phyloP scores from a whole-genome alignment of 2,797 vertebrate species.

The Aldrovandia affinis region DNA sequence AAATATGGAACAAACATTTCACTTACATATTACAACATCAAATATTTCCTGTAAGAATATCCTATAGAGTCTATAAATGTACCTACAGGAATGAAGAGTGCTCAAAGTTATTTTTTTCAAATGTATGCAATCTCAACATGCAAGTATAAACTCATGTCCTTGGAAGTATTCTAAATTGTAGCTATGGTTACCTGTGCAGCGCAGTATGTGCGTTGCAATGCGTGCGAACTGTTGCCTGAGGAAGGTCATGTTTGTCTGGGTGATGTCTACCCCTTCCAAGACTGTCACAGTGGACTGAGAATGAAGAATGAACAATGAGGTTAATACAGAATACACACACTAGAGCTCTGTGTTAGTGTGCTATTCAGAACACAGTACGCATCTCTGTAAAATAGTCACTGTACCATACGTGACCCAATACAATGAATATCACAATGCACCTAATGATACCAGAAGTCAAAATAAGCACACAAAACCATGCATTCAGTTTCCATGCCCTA shows the following conservation, averaged over 20 bases:
- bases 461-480: too few species aligned
- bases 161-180: neutral
- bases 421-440: too few species aligned
- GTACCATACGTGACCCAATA: too few species aligned
- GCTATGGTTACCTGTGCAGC: constrained; percentile 75
- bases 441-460: too few species aligned
- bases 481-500: too few species aligned
- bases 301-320: constrained; percentile 4
- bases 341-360: neutral
- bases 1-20: neutral
- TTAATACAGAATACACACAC: neutral
- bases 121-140: neutral
- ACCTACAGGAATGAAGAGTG: too few species aligned
- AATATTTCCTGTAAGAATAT: neutral
- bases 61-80: neutral
- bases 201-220: constrained; percentile 86
- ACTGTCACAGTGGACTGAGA: constrained; percentile 83
- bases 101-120: too few species aligned
- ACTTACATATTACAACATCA: neutral
- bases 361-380: neutral
- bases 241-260: constrained; percentile 87
- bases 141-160: neutral
- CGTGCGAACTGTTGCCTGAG: constrained; percentile 86
- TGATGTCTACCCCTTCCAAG: constrained; percentile 84
- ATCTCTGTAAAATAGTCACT: too few species aligned